Evolutionary conservation across 2,888 invertebrate genomes (phyloP).

Genomic region (Sphecodes monilicornis): DNA sequence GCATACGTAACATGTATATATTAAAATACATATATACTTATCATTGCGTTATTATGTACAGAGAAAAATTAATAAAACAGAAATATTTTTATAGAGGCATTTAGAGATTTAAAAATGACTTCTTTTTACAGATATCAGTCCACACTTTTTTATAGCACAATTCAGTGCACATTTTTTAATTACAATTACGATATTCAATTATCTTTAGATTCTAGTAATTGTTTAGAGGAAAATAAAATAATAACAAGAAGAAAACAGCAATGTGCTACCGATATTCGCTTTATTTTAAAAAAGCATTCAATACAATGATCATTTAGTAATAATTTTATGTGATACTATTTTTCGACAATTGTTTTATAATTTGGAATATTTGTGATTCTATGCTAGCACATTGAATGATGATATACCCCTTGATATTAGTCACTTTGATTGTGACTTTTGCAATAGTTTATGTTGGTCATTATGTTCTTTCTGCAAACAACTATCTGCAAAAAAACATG

Average conservation of each 20-base stretch:
- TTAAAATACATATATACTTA: too few relatives aligned
- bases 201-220: neutral
- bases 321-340: too few relatives aligned
- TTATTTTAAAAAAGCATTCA: neutral
- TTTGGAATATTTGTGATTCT: neutral
- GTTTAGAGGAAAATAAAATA: neutral
- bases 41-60: too few relatives aligned
- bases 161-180: too few relatives aligned
- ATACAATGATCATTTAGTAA: neutral
- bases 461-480: neutral
- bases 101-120: too few relatives aligned
- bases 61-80: too few relatives aligned
- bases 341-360: neutral
- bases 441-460: neutral
- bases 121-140: too few relatives aligned
- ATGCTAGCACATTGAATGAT: neutral
- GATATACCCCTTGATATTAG: neutral
- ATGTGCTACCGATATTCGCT: neutral
- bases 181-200: too few relatives aligned
- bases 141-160: too few relatives aligned
- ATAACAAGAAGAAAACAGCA: neutral
- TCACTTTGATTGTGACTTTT: neutral
- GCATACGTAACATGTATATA: too few relatives aligned
- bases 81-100: too few relatives aligned
- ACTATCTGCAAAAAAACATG: conserved; percentile 1